A percentile compares a stretch with the other conserved stretches of the same genome.
These are phyloP conservation scores for Erpobdella octoculata DNA, from an alignment of 2,888 invertebrate species.

Conservation along the genomic window DNA sequence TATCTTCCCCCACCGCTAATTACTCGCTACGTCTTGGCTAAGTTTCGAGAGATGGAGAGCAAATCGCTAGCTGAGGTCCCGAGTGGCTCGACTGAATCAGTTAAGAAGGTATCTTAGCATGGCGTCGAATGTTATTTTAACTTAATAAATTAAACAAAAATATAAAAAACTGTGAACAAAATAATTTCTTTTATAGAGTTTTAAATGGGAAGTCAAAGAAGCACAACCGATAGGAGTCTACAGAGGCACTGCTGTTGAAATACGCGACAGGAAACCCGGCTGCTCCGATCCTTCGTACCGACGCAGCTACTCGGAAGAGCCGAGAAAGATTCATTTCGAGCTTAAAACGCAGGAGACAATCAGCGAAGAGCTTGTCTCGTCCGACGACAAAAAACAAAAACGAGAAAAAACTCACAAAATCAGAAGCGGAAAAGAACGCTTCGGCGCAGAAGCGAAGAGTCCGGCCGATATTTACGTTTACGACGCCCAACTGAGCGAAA, in stretches of 20 bases:
- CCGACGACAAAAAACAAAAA: background rate
- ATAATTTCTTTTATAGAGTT: background rate
- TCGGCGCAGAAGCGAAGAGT: background rate
- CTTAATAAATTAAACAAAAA: background rate
- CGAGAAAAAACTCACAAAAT: too few relatives aligned
- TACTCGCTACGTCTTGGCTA: background rate
- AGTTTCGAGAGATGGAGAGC: constrained; percentile 17
- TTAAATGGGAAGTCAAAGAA: constrained; percentile 8
- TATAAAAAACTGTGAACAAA: background rate
- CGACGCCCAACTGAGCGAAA: background rate
- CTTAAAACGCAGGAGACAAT: background rate
- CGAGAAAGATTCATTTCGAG: constrained; percentile 1
- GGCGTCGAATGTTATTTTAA: background rate
- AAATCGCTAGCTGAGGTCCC: background rate
- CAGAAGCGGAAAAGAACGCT: background rate
- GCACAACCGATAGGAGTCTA: background rate
- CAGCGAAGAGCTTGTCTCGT: background rate
- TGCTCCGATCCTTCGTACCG: background rate
- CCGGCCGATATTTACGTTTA: background rate
- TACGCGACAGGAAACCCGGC: background rate
- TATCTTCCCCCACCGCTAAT: background rate
- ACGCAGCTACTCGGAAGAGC: constrained; percentile 18
- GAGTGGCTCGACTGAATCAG: background rate
- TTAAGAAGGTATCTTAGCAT: background rate
- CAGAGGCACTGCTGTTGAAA: background rate